These are phyloP conservation scores for Dolichomitus sp. DNA, from an alignment of 2,888 invertebrate species.

Conservation along the genomic window DNA sequence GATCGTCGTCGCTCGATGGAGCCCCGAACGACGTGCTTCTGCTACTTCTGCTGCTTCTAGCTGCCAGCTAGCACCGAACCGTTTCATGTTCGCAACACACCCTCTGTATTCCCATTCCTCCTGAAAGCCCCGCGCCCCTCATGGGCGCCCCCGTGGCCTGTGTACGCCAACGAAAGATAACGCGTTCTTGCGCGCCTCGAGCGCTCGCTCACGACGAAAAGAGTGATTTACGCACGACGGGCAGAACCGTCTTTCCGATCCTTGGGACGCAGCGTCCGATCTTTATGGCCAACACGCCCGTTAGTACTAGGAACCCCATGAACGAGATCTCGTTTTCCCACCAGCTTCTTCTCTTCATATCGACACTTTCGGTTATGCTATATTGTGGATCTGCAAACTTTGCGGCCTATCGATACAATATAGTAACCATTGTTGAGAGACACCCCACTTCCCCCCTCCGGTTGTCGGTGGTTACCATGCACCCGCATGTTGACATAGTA, in stretches of 20 bases:
- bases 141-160: conserved; percentile 67
- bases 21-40: conserved; percentile 74
- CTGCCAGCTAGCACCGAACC: conserved; percentile 55
- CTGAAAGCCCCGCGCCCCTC: conserved; percentile 20
- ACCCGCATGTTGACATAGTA: conserved; percentile 34
- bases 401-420: conserved; percentile 7
- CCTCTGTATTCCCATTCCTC: conserved; percentile 56
- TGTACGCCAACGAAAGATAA: conserved; percentile 72
- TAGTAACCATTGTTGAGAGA: not conserved
- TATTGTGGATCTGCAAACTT: conserved; percentile 1
- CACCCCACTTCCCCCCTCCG: not conserved
- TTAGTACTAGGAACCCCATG: conserved; percentile 22
- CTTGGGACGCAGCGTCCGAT: conserved; percentile 49
- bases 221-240: conserved; percentile 59
- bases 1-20: conserved; percentile 81
- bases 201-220: conserved; percentile 62
- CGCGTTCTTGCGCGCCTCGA: conserved; percentile 71
- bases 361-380: conserved; percentile 22
- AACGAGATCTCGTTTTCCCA: conserved; percentile 3
- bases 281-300: conserved; percentile 57
- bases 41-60: conserved; percentile 57
- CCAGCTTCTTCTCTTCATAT: conserved; percentile 13
- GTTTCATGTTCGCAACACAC: conserved; percentile 66
- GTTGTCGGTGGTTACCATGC: not conserved
- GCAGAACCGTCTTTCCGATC: conserved; percentile 62